Evolutionary conservation across 2,113 vertebrate genomes (phyloP).

Genomic region (Clupea harengus): DNA sequence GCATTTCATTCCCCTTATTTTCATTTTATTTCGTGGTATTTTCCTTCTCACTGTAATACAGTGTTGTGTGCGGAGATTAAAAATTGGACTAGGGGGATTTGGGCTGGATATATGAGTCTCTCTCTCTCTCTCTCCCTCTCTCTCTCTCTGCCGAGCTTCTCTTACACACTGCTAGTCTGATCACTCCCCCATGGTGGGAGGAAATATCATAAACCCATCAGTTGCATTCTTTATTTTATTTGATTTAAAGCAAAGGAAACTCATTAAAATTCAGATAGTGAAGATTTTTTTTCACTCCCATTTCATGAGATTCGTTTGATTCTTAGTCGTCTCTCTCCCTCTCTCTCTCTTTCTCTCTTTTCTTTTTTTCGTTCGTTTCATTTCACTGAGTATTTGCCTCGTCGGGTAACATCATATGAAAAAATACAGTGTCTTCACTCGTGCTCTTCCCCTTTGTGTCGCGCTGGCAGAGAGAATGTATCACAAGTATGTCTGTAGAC

Average conservation of each 20-base stretch:
- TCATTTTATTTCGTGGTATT: conserved; percentile 15
- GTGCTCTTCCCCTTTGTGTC: background rate
- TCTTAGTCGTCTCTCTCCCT: background rate
- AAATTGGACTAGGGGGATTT: conserved; percentile 1
- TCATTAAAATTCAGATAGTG: conserved; percentile 18
- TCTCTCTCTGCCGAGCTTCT: background rate
- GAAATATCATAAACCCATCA: conserved; percentile 18
- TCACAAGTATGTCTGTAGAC: conserved; percentile 4
- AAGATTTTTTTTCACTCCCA: background rate
- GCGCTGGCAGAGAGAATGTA: background rate
- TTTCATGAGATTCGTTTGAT: conserved; percentile 16
- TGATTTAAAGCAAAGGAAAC: conserved; percentile 14
- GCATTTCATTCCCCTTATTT: conserved; percentile 15
- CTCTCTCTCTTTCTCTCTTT: background rate
- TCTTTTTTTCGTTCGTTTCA: background rate
- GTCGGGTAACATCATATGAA: background rate
- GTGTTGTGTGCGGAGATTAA: conserved; percentile 9
- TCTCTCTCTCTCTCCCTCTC: background rate
- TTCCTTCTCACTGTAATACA: conserved; percentile 9
- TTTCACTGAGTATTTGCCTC: conserved; percentile 8
- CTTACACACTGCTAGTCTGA: conserved; percentile 5
- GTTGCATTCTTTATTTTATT: conserved; percentile 16
- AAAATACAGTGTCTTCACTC: background rate
- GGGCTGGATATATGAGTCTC: background rate
- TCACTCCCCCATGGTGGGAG: background rate